A percentile compares a stretch with the other conserved stretches of the same genome.
These are phyloP conservation scores for Myiotriccus ornatus DNA, from an alignment of 2,797 vertebrate species.

Conservation along the genomic window DNA sequence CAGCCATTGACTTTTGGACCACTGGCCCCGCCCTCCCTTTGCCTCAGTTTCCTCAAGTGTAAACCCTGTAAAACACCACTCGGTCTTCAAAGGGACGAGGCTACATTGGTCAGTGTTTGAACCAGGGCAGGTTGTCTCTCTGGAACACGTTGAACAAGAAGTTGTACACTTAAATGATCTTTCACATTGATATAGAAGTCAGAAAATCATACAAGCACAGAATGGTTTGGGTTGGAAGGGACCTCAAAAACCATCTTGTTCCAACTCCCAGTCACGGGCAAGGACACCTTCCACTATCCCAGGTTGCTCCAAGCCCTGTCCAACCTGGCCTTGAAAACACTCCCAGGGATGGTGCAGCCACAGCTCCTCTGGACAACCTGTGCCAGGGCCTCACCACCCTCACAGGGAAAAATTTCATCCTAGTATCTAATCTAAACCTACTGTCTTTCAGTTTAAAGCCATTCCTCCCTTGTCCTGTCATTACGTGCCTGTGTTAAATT, in stretches of 20 bases:
- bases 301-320: rapidly evolving
- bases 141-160: background rate
- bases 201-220: background rate
- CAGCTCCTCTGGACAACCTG: background rate
- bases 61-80: background rate
- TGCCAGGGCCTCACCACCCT: rapidly evolving
- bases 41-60: background rate
- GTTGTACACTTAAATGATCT: background rate
- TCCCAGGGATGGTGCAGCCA: background rate
- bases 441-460: background rate
- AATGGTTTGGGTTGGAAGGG: background rate
- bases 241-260: background rate
- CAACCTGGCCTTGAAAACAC: rapidly evolving
- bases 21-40: background rate
- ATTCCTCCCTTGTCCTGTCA: background rate
- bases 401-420: background rate
- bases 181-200: background rate
- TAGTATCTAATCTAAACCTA: background rate
- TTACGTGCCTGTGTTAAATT: background rate
- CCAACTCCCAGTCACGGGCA: rapidly evolving
- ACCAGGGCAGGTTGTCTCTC: background rate
- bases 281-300: rapidly evolving
- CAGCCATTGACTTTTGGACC: background rate
- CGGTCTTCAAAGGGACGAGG: rapidly evolving
- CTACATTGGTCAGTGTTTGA: rapidly evolving